phyloP scores from a whole-genome alignment of 2,797 vertebrate species.

The Sebastes minor region DNA sequence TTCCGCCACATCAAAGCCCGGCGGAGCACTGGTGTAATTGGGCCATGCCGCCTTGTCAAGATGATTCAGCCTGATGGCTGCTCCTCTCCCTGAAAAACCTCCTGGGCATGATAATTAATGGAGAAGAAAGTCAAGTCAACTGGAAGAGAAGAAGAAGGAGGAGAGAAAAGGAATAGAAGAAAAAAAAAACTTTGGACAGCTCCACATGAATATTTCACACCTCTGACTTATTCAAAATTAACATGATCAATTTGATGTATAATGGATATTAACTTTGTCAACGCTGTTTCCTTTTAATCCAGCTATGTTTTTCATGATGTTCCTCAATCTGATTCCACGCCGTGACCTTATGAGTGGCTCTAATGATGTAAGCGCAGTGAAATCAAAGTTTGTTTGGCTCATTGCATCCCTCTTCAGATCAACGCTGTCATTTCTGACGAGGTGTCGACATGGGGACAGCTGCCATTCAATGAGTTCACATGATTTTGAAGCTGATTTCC shows the following conservation, averaged over 20 bases:
- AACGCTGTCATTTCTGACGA: conserved; percentile 64
- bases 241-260: conserved; percentile 95
- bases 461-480: conserved; percentile 74
- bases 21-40: conserved; percentile 92
- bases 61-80: conserved; percentile 95
- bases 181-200: conserved; percentile 88
- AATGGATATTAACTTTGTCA: conserved; percentile 86
- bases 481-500: conserved; percentile 72
- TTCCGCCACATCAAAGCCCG: conserved; percentile 97
- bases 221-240: conserved; percentile 94
- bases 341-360: conserved; percentile 67
- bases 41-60: conserved; percentile 96
- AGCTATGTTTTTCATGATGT: conserved; percentile 66
- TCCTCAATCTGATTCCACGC: conserved; percentile 48
- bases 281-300: conserved; percentile 68
- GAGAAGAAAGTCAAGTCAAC: conserved; percentile 91
- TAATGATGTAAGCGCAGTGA: conserved; percentile 72
- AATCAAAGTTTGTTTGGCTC: conserved; percentile 77
- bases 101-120: conserved; percentile 96
- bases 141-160: conserved; percentile 76
- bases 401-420: conserved; percentile 57
- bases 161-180: conserved; percentile 58
- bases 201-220: conserved; percentile 96
- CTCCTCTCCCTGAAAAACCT: conserved; percentile 90
- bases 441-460: conserved; percentile 68